Evolutionary conservation across 2,113 vertebrate genomes (phyloP).

Genomic region (Eulemur macaco): DNA sequence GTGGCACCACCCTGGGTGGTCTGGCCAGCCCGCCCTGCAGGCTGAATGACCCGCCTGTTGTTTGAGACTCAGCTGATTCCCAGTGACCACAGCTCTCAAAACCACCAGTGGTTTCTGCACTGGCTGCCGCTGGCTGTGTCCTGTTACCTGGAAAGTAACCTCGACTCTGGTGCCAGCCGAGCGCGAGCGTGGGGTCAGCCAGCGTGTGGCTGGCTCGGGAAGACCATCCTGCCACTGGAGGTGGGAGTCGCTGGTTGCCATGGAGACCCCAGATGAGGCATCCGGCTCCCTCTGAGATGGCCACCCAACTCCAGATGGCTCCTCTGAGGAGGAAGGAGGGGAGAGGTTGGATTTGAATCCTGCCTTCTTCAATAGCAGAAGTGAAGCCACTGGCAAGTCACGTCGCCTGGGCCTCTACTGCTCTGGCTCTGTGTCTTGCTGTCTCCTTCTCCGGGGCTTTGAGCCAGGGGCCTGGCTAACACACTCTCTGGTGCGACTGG

Average conservation of each 20-base stretch:
- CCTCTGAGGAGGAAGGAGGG: neutral
- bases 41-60: neutral
- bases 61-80: neutral
- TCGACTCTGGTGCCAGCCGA: neutral
- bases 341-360: neutral
- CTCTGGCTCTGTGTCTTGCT: neutral
- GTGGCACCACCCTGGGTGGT: accelerated
- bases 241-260: neutral
- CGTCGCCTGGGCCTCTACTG: neutral
- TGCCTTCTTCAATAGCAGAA: neutral
- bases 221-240: neutral
- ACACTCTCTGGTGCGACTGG: neutral
- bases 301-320: neutral
- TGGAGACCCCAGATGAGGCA: neutral
- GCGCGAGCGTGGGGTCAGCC: neutral
- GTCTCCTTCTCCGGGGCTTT: accelerated
- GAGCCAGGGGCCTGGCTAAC: neutral
- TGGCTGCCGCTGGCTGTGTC: neutral
- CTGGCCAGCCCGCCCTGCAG: neutral
- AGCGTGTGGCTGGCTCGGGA: neutral
- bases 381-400: neutral
- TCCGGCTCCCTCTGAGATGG: neutral
- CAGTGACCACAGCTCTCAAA: neutral
- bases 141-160: neutral
- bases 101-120: neutral